phyloP scores from a whole-genome alignment of 2,797 vertebrate genomes.

The Echiichthys vipera region DNA sequence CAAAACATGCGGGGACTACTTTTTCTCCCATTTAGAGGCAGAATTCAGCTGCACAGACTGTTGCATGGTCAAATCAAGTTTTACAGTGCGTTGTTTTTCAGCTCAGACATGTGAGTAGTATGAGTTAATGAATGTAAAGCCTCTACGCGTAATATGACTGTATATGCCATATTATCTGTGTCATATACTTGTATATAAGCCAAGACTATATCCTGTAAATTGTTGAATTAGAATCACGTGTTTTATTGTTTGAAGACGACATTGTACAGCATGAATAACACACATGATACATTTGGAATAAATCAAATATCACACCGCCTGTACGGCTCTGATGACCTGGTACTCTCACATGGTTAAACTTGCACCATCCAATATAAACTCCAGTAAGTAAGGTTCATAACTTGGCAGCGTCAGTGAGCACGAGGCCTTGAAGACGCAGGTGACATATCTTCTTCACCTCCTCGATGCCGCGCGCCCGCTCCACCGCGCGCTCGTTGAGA shows the following conservation, averaged over 20 bases:
- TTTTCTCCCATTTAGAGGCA: not conserved
- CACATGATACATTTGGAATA: conserved; percentile 37
- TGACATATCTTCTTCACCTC: conserved; percentile 89
- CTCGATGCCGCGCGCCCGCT: conserved; percentile 80
- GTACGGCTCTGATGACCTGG: not conserved
- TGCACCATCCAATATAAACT: not conserved
- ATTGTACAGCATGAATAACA: conserved; percentile 8
- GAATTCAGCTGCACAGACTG: conserved; percentile 2
- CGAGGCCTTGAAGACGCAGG: conserved; percentile 81
- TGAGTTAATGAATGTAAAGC: conserved; percentile 24
- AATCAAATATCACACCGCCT: conserved; percentile 24
- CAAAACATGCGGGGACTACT: not conserved
- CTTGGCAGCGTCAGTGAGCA: conserved; percentile 34
- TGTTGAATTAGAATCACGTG: conserved; percentile 16
- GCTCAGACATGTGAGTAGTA: conserved; percentile 8
- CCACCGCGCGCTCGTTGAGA: conserved; percentile 57
- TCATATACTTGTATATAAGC: conserved; percentile 30
- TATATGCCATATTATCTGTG: conserved; percentile 2
- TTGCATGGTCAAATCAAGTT: not conserved
- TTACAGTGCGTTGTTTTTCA: conserved; percentile 3
- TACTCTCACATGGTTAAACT: no score
- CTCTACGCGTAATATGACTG: not conserved
- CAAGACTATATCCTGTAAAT: conserved; percentile 5
- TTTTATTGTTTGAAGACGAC: conserved; percentile 30
- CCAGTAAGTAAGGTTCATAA: conserved; percentile 21